Base-by-base conservation (phyloP, 2,888 invertebrate species). In the Drosophila affinis region DNA sequence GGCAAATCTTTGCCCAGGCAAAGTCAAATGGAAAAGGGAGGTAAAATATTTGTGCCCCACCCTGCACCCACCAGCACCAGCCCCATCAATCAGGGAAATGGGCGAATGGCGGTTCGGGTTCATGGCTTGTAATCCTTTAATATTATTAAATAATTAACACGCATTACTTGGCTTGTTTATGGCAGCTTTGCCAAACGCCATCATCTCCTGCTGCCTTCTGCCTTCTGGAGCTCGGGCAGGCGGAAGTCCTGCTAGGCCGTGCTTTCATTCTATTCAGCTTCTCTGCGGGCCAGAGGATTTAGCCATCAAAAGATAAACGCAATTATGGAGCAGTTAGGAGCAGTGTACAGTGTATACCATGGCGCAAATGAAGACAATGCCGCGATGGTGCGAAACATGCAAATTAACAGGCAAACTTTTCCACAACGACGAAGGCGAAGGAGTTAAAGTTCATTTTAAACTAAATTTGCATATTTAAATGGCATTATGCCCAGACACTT, bases 121-220 rank as follows among this genome's bases (percentile, higher is more conserved):
- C 62, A 69, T 74, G 60, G 72, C 64, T 67, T 65, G 68, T 87
- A 85, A 85, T 85, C 83, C 81, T 75, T 83, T 79, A 78, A 86
- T 86, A 83, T 87, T 86, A 88, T 88, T 79, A 83, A 75, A 81
- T 79, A 87, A 87, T 86, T 86, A 86, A 85, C 83, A 83, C 71
- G 76, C 78, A 76, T 87, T 81, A 78, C 73, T 79, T 60, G 76
- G 79, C 81, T 69, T 81, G 83, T 82, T 80, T 81, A 84, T 79
- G 82, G 69, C 70, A 60, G 69, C 53, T 68, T 58, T 60, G 68
- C 7, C 39, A 39, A 39, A 39, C 39, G 39, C 6, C 39, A n/a
- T 39, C 39, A 39, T 39, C 39, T 39, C 39, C 53, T 51, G 49
- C 51, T 62, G 24, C 27, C 61, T 46, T 21, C 21, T 21, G 21